Conservation (phyloP, 2,888 invertebrate species). For the Pandemis cinnamomeana region DNA sequence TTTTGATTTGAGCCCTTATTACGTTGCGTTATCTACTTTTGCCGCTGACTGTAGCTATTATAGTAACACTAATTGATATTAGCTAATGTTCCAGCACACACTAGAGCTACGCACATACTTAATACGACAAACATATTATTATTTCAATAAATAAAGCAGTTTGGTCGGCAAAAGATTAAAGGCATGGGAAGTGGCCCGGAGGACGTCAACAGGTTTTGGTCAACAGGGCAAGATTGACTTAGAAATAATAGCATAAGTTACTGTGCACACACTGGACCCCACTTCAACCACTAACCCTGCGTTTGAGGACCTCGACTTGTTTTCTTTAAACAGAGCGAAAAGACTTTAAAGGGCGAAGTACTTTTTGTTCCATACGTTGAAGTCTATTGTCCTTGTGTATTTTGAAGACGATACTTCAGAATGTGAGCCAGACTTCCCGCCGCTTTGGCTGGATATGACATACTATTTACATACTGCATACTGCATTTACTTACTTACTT, state of each 20-base stretch:
- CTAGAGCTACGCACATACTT: conserved; percentile 52
- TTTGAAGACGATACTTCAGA: conserved; percentile 3
- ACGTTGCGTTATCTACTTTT: too few relatives aligned
- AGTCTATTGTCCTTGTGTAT: conserved; percentile 32
- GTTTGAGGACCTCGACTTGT: conserved; percentile 77
- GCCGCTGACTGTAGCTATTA: background rate
- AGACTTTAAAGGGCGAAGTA: conserved; percentile 53
- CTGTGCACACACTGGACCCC: conserved; percentile 73
- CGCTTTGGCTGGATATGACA: background rate
- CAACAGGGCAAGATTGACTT: conserved; percentile 76
- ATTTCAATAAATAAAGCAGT: conserved; percentile 64
- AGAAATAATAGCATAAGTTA: conserved; percentile 83
- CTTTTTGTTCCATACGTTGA: conserved; percentile 34
- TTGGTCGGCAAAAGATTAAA: conserved; percentile 78
- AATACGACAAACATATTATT: conserved; percentile 55
- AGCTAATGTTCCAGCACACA: conserved; percentile 47
- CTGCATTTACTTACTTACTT: too few relatives aligned
- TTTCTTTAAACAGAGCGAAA: conserved; percentile 77
- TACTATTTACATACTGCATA: too few relatives aligned
- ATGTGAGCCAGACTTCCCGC: background rate
- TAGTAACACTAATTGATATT: conserved; percentile 3
- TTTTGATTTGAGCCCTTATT: too few relatives aligned
- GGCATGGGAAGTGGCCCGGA: conserved; percentile 55
- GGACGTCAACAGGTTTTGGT: conserved; percentile 76
- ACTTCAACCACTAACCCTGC: conserved; percentile 73